Percentiles rank a stretch among this genome's conserved stretches.
Conservation (phyloP, 2,888 invertebrate species). For the Rhagophthalmus giganteus region DNA sequence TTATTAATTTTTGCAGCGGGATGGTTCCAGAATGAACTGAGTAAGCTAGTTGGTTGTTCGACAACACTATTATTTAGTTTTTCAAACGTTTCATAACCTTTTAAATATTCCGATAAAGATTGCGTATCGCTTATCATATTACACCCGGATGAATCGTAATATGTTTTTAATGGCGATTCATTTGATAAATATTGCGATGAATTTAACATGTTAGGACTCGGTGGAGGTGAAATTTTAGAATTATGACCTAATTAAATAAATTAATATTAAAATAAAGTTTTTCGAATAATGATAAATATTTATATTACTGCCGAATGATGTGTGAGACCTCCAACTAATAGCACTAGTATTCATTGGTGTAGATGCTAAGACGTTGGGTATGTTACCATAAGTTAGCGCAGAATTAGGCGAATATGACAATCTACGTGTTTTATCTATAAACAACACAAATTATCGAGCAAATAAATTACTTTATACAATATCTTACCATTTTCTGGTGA, state of each 20-base stretch:
- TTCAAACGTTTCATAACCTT: conserved; percentile 49
- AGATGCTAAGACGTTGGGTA: conserved; percentile 23
- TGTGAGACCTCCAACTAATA: conserved; percentile 51
- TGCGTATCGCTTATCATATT: conserved; percentile 59
- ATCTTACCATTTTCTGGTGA: too few species aligned
- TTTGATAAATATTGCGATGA: conserved; percentile 10
- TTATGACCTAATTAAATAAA: background rate
- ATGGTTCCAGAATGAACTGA: conserved; percentile 62
- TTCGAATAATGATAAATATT: too few species aligned
- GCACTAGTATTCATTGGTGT: conserved; percentile 52
- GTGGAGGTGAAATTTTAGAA: too few species aligned
- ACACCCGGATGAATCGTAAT: conserved; percentile 35
- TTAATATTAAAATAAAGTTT: background rate
- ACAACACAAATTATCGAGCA: background rate
- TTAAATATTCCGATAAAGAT: conserved; percentile 56
- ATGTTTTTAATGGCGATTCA: conserved; percentile 2
- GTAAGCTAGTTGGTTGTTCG: conserved; percentile 56
- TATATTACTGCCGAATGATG: conserved; percentile 41
- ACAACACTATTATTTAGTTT: conserved; percentile 43
- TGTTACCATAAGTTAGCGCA: conserved; percentile 4
- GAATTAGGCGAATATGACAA: conserved; percentile 11
- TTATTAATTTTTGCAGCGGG: conserved; percentile 57
- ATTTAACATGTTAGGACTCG: too few species aligned
- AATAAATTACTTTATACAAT: too few species aligned
- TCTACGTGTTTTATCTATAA: conserved; percentile 7